Evolutionary conservation across 2,888 invertebrate genomes (phyloP), one percentile per base, ranked within the genome.

Genomic region (Ctenicera cuprea): DNA sequence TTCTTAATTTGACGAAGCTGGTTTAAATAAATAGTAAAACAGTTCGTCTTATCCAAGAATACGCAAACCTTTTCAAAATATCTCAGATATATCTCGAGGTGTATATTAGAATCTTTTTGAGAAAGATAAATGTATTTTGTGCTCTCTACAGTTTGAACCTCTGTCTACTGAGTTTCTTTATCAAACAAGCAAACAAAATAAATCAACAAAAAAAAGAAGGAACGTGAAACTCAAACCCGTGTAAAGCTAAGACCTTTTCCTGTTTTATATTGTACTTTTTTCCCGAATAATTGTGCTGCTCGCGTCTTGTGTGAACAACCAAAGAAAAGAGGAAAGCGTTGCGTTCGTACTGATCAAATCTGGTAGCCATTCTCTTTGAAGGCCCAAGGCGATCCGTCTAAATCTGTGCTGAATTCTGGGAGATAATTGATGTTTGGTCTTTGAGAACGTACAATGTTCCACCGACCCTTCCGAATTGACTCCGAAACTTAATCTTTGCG

Each of bases 341-440:
- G 43, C 64, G 45, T 68, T 67, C 63, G 52, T 62, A 54, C 73
- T 68, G 73, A 73, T 73, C 73, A 71, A 72, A 78, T 78, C 77
- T 77, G 73, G 74, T 77, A 74, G 67, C 75, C 67, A 72, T 75
- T 77, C 74, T 72, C 71, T 69, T 70, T 70, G 63, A 71, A 70
- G 54, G 75, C 75, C 75, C 63, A 66, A 69, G 75, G 76, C 76
- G 70, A 78, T 77, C 73, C 73, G 77, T 77, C 76, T 78, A 76
- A 76, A 78, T 78, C 77, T 77, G 75, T 71, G 72, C 71, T 68
- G 75, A 77, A 77, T 77, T 74, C 75, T 67, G 74, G 43, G 63
- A 76, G 76, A 78, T 78, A 79, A 79, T 79, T 79, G 76, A 78
- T 79, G 79, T 74, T 76, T 77, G 75, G 75, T 75, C 70, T 74